Conservation (phyloP, 2,888 invertebrate genomes). For the Diabrotica balteata region DNA sequence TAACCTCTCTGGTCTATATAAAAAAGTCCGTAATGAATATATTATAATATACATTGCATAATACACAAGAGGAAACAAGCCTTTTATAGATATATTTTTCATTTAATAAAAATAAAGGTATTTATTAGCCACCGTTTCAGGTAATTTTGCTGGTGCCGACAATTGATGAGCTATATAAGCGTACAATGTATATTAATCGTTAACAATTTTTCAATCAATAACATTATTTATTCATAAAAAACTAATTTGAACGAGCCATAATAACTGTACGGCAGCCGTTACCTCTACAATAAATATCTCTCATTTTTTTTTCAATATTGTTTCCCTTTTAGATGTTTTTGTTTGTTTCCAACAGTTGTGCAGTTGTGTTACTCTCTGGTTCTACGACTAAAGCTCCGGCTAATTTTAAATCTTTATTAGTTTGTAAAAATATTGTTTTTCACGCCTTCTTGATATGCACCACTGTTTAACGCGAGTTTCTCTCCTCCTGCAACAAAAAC, state of each 20-base stretch:
- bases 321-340: slow-evolving; percentile 25
- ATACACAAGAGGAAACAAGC: no score
- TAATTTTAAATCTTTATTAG: slow-evolving; percentile 34
- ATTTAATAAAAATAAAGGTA: neutral
- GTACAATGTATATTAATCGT: slow-evolving; percentile 30
- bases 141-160: slow-evolving; percentile 13
- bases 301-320: slow-evolving; percentile 16
- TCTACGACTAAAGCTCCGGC: slow-evolving; percentile 42
- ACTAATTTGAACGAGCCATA: slow-evolving; percentile 43
- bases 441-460: slow-evolving; percentile 37
- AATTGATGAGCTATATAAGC: slow-evolving; percentile 38
- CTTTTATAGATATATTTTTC: no score
- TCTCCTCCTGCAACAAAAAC: slow-evolving; percentile 19
- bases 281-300: slow-evolving; percentile 35
- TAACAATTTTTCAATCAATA: slow-evolving; percentile 24
- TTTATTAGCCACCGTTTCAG: slow-evolving; percentile 4
- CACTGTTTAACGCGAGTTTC: slow-evolving; percentile 29
- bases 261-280: slow-evolving; percentile 52
- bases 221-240: slow-evolving; percentile 38
- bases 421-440: slow-evolving; percentile 39
- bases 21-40: no score
- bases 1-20: no score
- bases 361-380: slow-evolving; percentile 45
- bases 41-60: no score
- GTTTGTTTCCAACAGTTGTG: slow-evolving; percentile 46